Conservation (phyloP, 2,113 vertebrate species). For the Mungos mungo region DNA sequence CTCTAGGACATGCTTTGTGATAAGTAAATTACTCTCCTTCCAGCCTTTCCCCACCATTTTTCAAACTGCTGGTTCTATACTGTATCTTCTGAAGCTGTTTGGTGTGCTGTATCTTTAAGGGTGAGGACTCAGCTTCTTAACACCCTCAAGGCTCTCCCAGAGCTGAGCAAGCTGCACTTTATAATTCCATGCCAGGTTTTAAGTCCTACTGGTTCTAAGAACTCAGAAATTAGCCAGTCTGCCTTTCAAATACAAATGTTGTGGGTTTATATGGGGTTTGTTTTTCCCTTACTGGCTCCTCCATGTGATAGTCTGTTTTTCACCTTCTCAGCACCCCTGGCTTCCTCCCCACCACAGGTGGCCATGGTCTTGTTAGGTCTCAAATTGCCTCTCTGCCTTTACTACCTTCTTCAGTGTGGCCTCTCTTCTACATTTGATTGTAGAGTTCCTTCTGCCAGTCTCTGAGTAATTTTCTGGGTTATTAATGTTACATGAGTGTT, state of each 20-base stretch:
- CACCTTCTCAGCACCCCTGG: not conserved
- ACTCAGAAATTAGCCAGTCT: not conserved
- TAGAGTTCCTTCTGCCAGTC: not conserved
- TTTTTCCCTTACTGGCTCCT: not conserved
- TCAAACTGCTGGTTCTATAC: not conserved
- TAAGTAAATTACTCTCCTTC: not conserved
- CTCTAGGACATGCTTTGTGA: not conserved
- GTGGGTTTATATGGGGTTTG: not conserved
- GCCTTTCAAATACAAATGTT: not conserved
- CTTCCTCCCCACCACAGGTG: not conserved
- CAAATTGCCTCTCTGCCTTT: not conserved
- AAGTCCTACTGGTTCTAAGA: not conserved
- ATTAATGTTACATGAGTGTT: not conserved
- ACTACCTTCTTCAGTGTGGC: not conserved
- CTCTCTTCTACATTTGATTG: not conserved
- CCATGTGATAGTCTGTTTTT: not conserved
- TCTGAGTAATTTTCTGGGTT: not conserved
- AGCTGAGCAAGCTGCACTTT: not conserved
- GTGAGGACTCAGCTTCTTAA: not conserved
- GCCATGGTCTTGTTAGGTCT: not conserved
- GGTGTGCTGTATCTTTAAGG: not conserved
- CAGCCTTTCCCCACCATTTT: not conserved
- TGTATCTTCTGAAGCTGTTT: not conserved
- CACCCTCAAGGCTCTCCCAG: not conserved
- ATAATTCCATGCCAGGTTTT: not conserved